Percentiles rank a stretch among this genome's conserved stretches.
Conservation (phyloP, 2,888 invertebrate species). For the Stictocephala bisonia region DNA sequence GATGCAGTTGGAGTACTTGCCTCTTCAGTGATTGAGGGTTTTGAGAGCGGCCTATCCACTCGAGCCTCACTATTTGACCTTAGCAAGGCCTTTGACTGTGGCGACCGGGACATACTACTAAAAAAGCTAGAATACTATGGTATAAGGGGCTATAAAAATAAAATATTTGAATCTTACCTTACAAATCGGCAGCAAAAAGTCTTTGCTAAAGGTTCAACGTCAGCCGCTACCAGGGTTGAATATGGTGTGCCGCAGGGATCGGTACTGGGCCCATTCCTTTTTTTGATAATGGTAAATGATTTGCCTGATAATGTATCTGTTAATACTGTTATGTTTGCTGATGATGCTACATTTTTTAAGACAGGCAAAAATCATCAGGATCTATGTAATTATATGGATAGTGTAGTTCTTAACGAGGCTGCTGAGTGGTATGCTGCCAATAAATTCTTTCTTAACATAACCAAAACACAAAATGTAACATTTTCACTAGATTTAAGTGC, state of each 20-base stretch:
- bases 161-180: slow-evolving; percentile 31
- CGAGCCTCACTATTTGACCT: slow-evolving; percentile 15
- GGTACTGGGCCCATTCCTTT: slow-evolving; percentile 20
- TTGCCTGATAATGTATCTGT: slow-evolving; percentile 10
- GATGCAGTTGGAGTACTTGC: slow-evolving; percentile 4
- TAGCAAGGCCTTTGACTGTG: slow-evolving; percentile 20
- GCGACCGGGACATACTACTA: slow-evolving; percentile 21
- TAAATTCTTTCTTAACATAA: too few relatives aligned
- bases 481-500: too few relatives aligned
- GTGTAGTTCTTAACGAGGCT: too few relatives aligned
- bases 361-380: too few relatives aligned
- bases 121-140: slow-evolving; percentile 34
- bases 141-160: slow-evolving; percentile 1
- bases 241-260: slow-evolving; percentile 9
- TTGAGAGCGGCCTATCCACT: not conserved
- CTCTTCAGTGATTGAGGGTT: slow-evolving; percentile 10
- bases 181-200: slow-evolving; percentile 26
- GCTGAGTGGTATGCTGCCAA: too few relatives aligned
- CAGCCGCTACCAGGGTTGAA: not conserved
- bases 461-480: too few relatives aligned
- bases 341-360: too few relatives aligned
- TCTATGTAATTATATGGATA: too few relatives aligned
- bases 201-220: slow-evolving; percentile 26
- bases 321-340: too few relatives aligned
- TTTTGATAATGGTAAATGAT: slow-evolving; percentile 6